Base-by-base conservation (phyloP, 2,888 invertebrate species). In the Meiosimyza decipiens region DNA sequence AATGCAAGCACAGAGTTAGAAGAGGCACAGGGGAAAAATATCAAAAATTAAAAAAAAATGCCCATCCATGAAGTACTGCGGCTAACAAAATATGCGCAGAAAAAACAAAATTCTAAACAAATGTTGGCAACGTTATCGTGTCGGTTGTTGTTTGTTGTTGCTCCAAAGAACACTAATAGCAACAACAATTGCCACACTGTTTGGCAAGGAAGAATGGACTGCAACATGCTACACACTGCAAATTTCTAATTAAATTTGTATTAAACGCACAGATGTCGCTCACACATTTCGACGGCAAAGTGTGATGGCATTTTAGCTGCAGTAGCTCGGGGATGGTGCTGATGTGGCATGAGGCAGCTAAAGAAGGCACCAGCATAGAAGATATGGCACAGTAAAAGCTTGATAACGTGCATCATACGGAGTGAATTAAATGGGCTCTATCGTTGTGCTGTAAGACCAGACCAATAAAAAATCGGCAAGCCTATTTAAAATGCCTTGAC, bases 171-270 rank as follows among this genome's bases (percentile, higher is more conserved):
- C 49, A 47, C 51, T 54, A 63, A n/a, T 6, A 28, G 47, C 62
- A 40, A 28, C 62, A 16, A 47, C 63, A 52, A 33, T 54, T 51
- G 49, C 13, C 55, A n/a, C 40, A 40, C 55, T 67, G 40, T 40
- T 40, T 40, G 67, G 57, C 67, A 67, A 57, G 69, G 51, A 50
- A 62, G 60, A 52, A 51, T 40, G 47, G 47, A 70, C 51, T 60
- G 33, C 49, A 67, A 60, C 47, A 50, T 59, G 52, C 16, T 49
- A 75, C 73, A 76, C 69, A 67, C 72, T 67, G 75, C 74, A 72
- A 68, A 73, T 78, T 80, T 80, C 79, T 81, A 81, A 81, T 81
- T 81, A 81, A 81, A 80, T 81, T 80, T 80, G 77, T 80, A 81
- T 79, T 81, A 81, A 79, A 79, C 78, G 79, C 79, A 77, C 80